A percentile compares a stretch with the other conserved stretches of the same genome.
Evolutionary conservation across 2,888 invertebrate genomes (phyloP).

Genomic region (Leucozona laternaria): DNA sequence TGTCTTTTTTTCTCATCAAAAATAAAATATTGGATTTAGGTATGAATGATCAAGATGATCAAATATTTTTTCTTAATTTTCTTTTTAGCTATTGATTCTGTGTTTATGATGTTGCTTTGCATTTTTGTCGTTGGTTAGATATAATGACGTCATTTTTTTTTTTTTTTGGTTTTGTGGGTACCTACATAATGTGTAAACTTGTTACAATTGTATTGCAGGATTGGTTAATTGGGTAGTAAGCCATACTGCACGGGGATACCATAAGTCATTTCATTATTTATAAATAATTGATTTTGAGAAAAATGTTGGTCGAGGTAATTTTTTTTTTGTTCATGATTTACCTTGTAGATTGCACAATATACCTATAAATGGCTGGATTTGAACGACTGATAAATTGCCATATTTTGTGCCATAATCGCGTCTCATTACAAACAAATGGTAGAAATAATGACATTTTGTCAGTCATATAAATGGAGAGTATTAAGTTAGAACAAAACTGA

Average conservation of each 20-base stretch:
- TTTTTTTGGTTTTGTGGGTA: not conserved
- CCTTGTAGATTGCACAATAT: too few relatives aligned
- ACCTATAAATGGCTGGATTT: too few relatives aligned
- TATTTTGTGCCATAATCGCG: too few relatives aligned
- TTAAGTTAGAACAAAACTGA: too few relatives aligned
- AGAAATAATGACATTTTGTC: too few relatives aligned
- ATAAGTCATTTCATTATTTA: not conserved
- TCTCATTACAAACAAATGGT: too few relatives aligned
- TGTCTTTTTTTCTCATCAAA: conserved; percentile 8
- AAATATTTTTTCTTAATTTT: conserved; percentile 24
- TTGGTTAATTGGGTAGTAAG: not conserved
- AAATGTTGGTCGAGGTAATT: conserved; percentile 69
- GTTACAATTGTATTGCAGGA: not conserved
- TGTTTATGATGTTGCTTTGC: not conserved
- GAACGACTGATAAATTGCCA: too few relatives aligned
- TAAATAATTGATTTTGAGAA: conserved; percentile 43
- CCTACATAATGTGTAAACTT: not conserved
- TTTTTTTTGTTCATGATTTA: conserved; percentile 16
- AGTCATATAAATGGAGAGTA: too few relatives aligned
- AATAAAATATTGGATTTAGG: conserved; percentile 11
- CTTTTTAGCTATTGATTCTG: conserved; percentile 14
- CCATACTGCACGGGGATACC: not conserved
- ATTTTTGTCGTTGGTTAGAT: not conserved
- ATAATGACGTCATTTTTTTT: conserved; percentile 29
- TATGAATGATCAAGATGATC: conserved; percentile 7